These are phyloP conservation scores for Microcebus tavaratra DNA, from an alignment of 2,113 vertebrate genomes.

Conservation along the genomic window DNA sequence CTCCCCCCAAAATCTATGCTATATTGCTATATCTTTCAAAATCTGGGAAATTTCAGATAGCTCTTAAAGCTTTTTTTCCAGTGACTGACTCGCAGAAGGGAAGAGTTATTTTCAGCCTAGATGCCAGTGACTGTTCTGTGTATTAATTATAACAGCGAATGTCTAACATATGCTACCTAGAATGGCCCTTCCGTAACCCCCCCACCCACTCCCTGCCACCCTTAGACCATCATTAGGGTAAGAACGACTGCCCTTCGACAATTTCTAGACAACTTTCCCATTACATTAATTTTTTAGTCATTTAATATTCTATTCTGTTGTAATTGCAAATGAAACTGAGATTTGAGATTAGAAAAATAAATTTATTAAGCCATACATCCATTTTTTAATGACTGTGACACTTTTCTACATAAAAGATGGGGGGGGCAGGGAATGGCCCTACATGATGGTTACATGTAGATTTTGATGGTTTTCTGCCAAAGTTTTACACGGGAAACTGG, in stretches of 20 bases:
- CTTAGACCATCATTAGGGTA: constrained; percentile 48
- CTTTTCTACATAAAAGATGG: constrained; percentile 50
- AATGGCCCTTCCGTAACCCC: not conserved
- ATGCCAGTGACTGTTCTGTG: constrained; percentile 71
- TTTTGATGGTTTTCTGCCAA: constrained; percentile 72
- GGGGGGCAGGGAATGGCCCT: constrained; percentile 49
- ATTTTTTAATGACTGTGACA: constrained; percentile 59
- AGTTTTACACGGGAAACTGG: constrained; percentile 82
- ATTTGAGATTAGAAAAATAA: constrained; percentile 69
- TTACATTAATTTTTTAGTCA: constrained; percentile 60
- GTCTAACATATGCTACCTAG: constrained; percentile 58
- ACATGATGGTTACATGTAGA: constrained; percentile 60
- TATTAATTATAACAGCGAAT: constrained; percentile 71
- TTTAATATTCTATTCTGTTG: constrained; percentile 50
- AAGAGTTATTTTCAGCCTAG: constrained; percentile 75
- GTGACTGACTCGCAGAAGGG: constrained; percentile 76
- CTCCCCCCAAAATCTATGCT: constrained; percentile 56
- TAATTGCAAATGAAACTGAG: constrained; percentile 45
- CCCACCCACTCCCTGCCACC: not conserved
- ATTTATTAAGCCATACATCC: constrained; percentile 64
- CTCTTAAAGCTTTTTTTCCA: constrained; percentile 75
- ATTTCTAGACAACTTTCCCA: constrained; percentile 62
- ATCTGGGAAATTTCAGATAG: constrained; percentile 72
- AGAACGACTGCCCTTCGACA: constrained; percentile 10
- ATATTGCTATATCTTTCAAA: constrained; percentile 35